These are phyloP conservation scores for Blastobasis lacticolella DNA, from an alignment of 2,888 invertebrate species.

Conservation along the genomic window DNA sequence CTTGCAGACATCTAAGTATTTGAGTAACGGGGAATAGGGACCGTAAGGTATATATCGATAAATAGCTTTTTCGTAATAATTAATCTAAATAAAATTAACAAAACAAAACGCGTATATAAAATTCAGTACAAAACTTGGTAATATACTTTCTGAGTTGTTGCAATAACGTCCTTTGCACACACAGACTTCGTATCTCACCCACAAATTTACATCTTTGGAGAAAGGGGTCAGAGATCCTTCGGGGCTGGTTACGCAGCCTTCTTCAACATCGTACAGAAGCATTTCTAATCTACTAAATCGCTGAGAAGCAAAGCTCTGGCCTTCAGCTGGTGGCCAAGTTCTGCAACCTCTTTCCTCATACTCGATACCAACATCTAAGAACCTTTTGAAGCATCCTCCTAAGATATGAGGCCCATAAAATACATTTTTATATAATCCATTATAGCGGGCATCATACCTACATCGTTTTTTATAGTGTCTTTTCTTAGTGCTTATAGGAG, in stretches of 20 bases:
- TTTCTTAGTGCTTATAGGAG: too few relatives aligned
- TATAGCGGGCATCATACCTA: too few relatives aligned
- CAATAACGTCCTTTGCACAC: conserved; percentile 21
- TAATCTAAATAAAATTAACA: too few relatives aligned
- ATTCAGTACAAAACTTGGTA: too few relatives aligned
- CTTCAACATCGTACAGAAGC: conserved; percentile 10
- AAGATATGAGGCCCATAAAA: background rate
- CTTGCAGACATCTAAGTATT: too few relatives aligned
- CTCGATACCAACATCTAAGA: conserved; percentile 24
- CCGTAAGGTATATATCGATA: too few relatives aligned
- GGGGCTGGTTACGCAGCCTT: conserved; percentile 21
- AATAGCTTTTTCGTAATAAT: too few relatives aligned
- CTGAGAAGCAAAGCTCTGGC: conserved; percentile 22
- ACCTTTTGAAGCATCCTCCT: conserved; percentile 31
- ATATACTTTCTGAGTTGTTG: conserved; percentile 6
- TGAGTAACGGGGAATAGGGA: too few relatives aligned
- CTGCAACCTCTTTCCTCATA: conserved; percentile 41
- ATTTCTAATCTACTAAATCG: conserved; percentile 24
- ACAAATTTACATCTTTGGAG: conserved; percentile 19
- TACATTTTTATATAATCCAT: too few relatives aligned
- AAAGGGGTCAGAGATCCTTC: conserved; percentile 22
- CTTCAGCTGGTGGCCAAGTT: conserved; percentile 19
- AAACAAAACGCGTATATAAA: too few relatives aligned
- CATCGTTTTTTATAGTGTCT: too few relatives aligned
- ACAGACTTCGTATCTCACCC: conserved; percentile 22